These are phyloP conservation scores for Polymixis flavicincta DNA, from an alignment of 2,888 invertebrate species.

Conservation along the genomic window DNA sequence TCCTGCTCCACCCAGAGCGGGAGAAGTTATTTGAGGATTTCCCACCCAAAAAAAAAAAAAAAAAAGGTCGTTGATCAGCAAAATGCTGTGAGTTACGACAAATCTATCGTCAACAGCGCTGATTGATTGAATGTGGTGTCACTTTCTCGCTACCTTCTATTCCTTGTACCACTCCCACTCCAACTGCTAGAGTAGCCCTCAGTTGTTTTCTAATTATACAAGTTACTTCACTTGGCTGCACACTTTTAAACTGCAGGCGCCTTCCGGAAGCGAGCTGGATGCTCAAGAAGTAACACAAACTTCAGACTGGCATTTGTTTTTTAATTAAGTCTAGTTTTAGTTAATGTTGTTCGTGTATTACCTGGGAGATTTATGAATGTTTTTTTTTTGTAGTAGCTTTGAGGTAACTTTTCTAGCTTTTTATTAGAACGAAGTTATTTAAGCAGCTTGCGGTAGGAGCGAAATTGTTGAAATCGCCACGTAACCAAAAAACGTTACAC, in stretches of 20 bases:
- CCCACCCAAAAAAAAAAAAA: no score
- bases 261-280: constrained; percentile 16
- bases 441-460: no score
- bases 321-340: constrained; percentile 26
- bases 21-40: no score
- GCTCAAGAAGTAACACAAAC: not conserved
- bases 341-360: not conserved
- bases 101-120: not conserved
- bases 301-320: constrained; percentile 24
- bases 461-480: no score
- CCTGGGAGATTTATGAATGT: not conserved
- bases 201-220: constrained; percentile 56
- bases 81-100: no score
- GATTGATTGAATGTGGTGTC: no score
- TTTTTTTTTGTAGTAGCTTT: no score
- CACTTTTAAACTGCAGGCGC: constrained; percentile 47
- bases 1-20: no score
- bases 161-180: not conserved
- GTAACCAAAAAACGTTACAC: no score
- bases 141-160: not conserved
- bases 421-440: not conserved
- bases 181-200: constrained; percentile 3
- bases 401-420: not conserved
- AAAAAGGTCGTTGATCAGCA: no score
- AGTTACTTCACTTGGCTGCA: constrained; percentile 39